phyloP scores from a whole-genome alignment of 2,888 invertebrate genomes.

The Tenthredo scrophulariae region DNA sequence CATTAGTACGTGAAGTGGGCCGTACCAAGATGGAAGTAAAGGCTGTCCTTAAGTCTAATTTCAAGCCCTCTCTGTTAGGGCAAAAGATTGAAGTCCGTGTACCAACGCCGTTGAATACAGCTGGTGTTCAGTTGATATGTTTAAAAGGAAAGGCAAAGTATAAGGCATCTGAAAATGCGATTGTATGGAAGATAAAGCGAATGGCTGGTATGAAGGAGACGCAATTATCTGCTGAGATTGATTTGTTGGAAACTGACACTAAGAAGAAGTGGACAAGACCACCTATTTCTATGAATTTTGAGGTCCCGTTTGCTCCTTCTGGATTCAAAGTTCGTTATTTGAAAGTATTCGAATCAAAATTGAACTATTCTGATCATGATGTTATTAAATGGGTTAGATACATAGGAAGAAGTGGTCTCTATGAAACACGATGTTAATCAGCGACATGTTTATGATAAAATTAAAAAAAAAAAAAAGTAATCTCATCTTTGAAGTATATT shows the following conservation, averaged over 20 bases:
- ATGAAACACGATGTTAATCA: slow-evolving; percentile 97
- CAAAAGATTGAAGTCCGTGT: slow-evolving; percentile 99
- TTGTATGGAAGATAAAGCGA: slow-evolving; percentile 93
- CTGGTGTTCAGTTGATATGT: slow-evolving; percentile 99
- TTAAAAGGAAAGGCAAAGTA: slow-evolving; percentile 99
- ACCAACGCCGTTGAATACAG: slow-evolving; percentile 98
- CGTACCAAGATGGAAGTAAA: slow-evolving; percentile 99
- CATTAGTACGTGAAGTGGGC: slow-evolving; percentile 97
- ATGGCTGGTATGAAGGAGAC: slow-evolving; percentile 99
- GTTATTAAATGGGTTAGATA: slow-evolving; percentile 99
- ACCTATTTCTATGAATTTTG: slow-evolving; percentile 99
- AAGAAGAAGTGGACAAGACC: slow-evolving; percentile 99
- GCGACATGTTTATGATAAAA: slow-evolving; percentile 53
- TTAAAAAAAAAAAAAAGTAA: slow-evolving; percentile 61
- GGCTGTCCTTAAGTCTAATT: slow-evolving; percentile 99
- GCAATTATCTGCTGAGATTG: slow-evolving; percentile 99
- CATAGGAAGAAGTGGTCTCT: slow-evolving; percentile 98
- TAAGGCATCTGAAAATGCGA: slow-evolving; percentile 99
- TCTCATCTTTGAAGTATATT: slow-evolving; percentile 59
- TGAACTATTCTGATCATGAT: slow-evolving; percentile 99
- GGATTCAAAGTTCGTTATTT: slow-evolving; percentile 99
- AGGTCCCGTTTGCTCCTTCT: slow-evolving; percentile 99
- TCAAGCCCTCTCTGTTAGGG: slow-evolving; percentile 97
- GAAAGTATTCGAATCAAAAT: slow-evolving; percentile 99
- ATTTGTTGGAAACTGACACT: slow-evolving; percentile 97